A percentile compares a stretch with the other conserved stretches of the same genome.
These are phyloP conservation scores for Cryptocephalus moraei DNA, from an alignment of 2,888 invertebrate species.

Conservation along the genomic window DNA sequence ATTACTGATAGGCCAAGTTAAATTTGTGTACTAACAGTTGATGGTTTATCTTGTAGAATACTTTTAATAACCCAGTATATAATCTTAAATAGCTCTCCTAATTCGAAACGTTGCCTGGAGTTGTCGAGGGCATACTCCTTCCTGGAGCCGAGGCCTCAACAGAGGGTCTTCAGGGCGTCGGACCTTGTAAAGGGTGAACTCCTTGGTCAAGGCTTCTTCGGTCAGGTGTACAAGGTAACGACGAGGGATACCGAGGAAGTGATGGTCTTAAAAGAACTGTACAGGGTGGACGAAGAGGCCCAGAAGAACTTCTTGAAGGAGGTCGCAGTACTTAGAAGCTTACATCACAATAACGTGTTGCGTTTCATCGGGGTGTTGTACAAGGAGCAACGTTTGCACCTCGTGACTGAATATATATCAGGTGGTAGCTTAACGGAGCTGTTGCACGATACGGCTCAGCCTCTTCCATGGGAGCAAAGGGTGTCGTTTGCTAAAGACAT, in stretches of 20 bases:
- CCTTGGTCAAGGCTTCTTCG: slow-evolving; percentile 89
- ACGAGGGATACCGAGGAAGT: slow-evolving; percentile 84
- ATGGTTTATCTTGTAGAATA: too few species aligned
- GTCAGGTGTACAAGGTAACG: slow-evolving; percentile 84
- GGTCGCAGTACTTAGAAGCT: slow-evolving; percentile 82
- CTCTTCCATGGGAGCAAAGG: slow-evolving; percentile 70
- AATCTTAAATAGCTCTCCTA: too few species aligned
- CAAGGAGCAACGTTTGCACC: slow-evolving; percentile 81
- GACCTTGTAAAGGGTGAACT: slow-evolving; percentile 84
- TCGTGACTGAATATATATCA: slow-evolving; percentile 87
- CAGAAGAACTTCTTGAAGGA: slow-evolving; percentile 92
- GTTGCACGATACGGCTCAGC: slow-evolving; percentile 60
- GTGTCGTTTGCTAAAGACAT: slow-evolving; percentile 85
- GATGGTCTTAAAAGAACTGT: slow-evolving; percentile 89
- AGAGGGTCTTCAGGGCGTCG: slow-evolving; percentile 81
- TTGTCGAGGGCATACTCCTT: slow-evolving; percentile 82
- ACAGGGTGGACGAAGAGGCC: slow-evolving; percentile 88
- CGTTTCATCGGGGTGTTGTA: slow-evolving; percentile 88
- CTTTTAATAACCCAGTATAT: too few species aligned
- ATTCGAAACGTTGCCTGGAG: slow-evolving; percentile 42
- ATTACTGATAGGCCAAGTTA: too few species aligned
- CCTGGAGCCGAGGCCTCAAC: slow-evolving; percentile 52
- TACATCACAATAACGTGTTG: slow-evolving; percentile 83
- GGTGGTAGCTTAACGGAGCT: slow-evolving; percentile 84
- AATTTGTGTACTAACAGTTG: too few species aligned